These are phyloP conservation scores for Epinephelus lanceolatus DNA, from an alignment of 2,113 vertebrate genomes.

Conservation along the genomic window DNA sequence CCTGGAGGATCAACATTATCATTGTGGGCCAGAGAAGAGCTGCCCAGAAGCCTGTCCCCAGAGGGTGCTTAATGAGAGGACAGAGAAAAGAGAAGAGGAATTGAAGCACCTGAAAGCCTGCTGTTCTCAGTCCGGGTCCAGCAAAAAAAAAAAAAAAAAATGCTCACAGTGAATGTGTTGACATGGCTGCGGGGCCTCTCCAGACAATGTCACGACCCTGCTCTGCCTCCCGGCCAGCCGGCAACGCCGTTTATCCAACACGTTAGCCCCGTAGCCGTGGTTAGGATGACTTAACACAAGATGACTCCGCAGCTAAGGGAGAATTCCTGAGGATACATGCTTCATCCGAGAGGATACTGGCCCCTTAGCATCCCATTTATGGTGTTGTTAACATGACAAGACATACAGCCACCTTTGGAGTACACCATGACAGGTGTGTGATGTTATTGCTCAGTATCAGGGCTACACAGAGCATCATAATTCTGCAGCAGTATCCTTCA, in stretches of 20 bases:
- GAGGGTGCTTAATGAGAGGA: conserved; percentile 68
- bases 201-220: conserved; percentile 65
- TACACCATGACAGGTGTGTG: conserved; percentile 50
- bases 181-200: conserved; percentile 56
- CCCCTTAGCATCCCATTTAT: conserved; percentile 45
- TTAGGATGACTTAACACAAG: conserved; percentile 64
- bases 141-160: background rate
- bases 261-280: conserved; percentile 36
- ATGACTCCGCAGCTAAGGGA: conserved; percentile 53
- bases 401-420: conserved; percentile 58
- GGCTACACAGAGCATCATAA: conserved; percentile 19
- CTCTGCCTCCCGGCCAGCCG: conserved; percentile 37
- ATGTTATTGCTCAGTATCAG: conserved; percentile 49
- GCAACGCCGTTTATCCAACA: conserved; percentile 63
- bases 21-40: conserved; percentile 62
- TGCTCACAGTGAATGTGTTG: conserved; percentile 55
- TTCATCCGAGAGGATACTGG: conserved; percentile 52
- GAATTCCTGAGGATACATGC: conserved; percentile 42
- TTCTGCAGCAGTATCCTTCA: conserved; percentile 23
- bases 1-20: conserved; percentile 75
- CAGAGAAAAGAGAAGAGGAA: conserved; percentile 43
- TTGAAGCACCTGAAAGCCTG: conserved; percentile 59
- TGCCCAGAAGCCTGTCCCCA: conserved; percentile 67
- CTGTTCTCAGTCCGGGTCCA: conserved; percentile 25
- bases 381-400: conserved; percentile 63